Evolutionary conservation across 2,113 vertebrate genomes (phyloP), one percentile per base, ranked within the genome.

Genomic region (Rhinolophus sinicus): DNA sequence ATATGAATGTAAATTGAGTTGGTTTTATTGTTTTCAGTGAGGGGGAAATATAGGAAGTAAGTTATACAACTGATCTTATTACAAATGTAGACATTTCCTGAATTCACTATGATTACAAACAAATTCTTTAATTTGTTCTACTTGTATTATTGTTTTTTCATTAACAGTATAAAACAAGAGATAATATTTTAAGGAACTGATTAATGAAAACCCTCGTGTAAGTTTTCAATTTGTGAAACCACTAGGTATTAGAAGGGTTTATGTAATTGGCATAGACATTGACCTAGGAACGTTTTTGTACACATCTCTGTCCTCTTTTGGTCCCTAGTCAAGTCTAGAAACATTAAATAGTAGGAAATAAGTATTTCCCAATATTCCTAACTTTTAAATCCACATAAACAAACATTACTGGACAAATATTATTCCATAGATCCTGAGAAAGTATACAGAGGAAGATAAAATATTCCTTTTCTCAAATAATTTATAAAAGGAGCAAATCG

Each of bases 71-170:
- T 73, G 30, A 30, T 88, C 44, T 54, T 65, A 73, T 84, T 90
- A 93, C 2, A 88, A 44, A 72, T 47, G 3, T 80, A 85, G 88
- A 35, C 2, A 73, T 86, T 88, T 60, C 30, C 38, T 72, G 10
- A 54, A 67, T 65, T 85, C 19, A 70, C 50, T 78, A 69, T 44
- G 47, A 90, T 62, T 96, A 38, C 40, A 83, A 77, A 87, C 11
- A 87, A 54, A 82, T 92, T 82, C 9, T 81, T 76, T 76, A 33
- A 82, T 82, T 72, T 54, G 14, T 89, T 9, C 21, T 52, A 56
- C 14, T 87, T 89, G 90, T 40, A 64, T 73, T 77, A 73, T 60
- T 87, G 13, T 26, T 65, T 94, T 92, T 75, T 90, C 13, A 93
- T 69, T 30, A 35, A 56, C 33, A 88, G 5, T 60, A 1, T 8